phyloP scores from a whole-genome alignment of 2,888 invertebrate species.

The Antheraea yamamai region DNA sequence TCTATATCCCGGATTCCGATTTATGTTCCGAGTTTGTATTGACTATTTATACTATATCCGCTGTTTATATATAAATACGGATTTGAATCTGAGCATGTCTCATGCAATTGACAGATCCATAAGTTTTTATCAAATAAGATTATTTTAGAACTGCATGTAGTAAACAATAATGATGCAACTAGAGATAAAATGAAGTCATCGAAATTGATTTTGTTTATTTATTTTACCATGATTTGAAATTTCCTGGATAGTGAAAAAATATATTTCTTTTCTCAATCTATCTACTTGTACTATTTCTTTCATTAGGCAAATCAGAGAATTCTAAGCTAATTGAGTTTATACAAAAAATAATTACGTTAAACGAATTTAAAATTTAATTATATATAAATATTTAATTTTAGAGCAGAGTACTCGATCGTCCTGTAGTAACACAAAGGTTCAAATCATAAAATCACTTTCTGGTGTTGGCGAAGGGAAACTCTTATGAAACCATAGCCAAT shows the following conservation, averaged over 20 bases:
- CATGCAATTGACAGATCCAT: neutral
- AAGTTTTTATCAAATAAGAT: neutral
- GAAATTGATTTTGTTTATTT: neutral
- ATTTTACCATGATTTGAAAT: neutral
- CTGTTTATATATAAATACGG: neutral
- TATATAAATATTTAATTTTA: too few species aligned
- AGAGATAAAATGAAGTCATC: neutral
- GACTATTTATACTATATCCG: neutral
- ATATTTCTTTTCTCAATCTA: too few species aligned
- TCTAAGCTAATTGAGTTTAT: neutral
- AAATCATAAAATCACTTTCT: too few species aligned
- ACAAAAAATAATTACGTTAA: too few species aligned
- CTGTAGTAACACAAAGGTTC: too few species aligned
- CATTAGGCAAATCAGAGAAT: neutral
- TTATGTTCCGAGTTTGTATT: neutral
- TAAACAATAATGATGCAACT: neutral
- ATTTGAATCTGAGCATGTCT: neutral
- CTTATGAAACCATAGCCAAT: too few species aligned
- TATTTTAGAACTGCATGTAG: neutral
- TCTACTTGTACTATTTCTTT: too few species aligned
- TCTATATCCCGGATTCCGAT: neutral
- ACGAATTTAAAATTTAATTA: too few species aligned
- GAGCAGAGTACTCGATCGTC: too few species aligned
- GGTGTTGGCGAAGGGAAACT: too few species aligned
- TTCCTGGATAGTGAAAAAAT: neutral